A percentile compares a stretch with the other conserved stretches of the same genome.
phyloP scores from a whole-genome alignment of 2,797 vertebrate species.

The Apogon hyalosoma region DNA sequence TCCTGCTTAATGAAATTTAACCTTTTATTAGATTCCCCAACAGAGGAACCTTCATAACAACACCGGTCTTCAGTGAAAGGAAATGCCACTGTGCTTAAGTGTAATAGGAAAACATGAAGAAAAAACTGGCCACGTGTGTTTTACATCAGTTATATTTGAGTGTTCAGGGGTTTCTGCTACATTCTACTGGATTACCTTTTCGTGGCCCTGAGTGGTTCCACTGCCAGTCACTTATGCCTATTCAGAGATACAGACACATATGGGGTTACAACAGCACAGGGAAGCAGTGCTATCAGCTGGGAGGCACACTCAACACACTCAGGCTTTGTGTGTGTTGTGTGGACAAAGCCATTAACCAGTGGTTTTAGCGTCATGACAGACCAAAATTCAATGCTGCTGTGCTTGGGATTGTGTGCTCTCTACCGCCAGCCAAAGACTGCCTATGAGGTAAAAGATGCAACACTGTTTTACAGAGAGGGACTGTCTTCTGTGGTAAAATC shows the following conservation, averaged over 20 bases:
- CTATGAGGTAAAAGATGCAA: no score
- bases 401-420: no score
- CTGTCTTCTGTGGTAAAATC: no score
- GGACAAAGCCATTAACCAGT: no score
- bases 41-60: slow-evolving; percentile 31
- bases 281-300: background rate
- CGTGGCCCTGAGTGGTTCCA: slow-evolving; percentile 83
- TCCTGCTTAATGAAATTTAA: slow-evolving; percentile 81
- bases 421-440: no score
- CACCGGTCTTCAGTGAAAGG: slow-evolving; percentile 27
- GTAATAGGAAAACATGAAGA: slow-evolving; percentile 33
- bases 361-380: no score
- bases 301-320: slow-evolving; percentile 19
- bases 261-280: slow-evolving; percentile 71
- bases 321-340: slow-evolving; percentile 1
- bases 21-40: slow-evolving; percentile 55
- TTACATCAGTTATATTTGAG: slow-evolving; percentile 34
- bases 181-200: slow-evolving; percentile 82
- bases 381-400: no score
- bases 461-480: no score
- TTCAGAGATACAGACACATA: slow-evolving; percentile 83
- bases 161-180: slow-evolving; percentile 59
- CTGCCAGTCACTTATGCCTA: slow-evolving; percentile 85
- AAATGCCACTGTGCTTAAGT: slow-evolving; percentile 20
- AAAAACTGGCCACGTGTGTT: slow-evolving; percentile 64